A percentile compares a stretch with the other conserved stretches of the same genome.
Conservation (phyloP, 1,140 invertebrate genomes). For the Chelonus insularis region DNA sequence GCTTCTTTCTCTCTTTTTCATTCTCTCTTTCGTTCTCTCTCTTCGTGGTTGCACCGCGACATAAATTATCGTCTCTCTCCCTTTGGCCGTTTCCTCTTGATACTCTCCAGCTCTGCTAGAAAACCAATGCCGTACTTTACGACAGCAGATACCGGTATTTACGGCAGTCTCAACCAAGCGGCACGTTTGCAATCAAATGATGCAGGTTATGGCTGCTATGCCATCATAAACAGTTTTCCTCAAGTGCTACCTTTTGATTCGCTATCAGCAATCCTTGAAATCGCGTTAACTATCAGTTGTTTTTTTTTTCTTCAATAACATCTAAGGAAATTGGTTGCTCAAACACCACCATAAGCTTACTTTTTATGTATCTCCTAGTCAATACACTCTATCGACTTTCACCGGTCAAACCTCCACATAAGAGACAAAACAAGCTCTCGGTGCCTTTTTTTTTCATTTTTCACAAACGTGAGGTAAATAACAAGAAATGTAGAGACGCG, state of each 20-base stretch:
- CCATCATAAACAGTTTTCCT: slow-evolving; percentile 33
- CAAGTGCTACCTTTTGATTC: slow-evolving; percentile 21
- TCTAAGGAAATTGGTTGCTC: neutral
- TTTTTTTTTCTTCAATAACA: neutral
- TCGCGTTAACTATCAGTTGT: neutral
- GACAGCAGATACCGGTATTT: slow-evolving; percentile 45
- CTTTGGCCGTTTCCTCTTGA: neutral
- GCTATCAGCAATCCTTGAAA: slow-evolving; percentile 13
- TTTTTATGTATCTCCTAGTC: neutral
- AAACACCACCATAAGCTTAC: neutral
- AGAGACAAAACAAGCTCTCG: neutral
- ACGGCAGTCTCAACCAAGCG: slow-evolving; percentile 31
- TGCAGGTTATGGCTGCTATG: slow-evolving; percentile 27
- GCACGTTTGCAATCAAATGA: slow-evolving; percentile 35
- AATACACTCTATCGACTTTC: slow-evolving; percentile 1
- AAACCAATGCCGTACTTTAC: slow-evolving; percentile 48
- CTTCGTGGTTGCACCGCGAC: slow-evolving; percentile 25
- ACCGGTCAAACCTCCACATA: neutral
- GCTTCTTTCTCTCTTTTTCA: slow-evolving; percentile 29
- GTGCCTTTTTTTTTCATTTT: slow-evolving; percentile 25
- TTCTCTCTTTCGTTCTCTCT: slow-evolving; percentile 28
- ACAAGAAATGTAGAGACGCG: slow-evolving; percentile 27
- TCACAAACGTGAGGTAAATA: slow-evolving; percentile 40
- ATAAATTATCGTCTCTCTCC: slow-evolving; percentile 24
- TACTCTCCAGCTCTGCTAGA: slow-evolving; percentile 29